Conservation (phyloP, 2,113 vertebrate genomes). For the Ceyx cyanopectus region DNA sequence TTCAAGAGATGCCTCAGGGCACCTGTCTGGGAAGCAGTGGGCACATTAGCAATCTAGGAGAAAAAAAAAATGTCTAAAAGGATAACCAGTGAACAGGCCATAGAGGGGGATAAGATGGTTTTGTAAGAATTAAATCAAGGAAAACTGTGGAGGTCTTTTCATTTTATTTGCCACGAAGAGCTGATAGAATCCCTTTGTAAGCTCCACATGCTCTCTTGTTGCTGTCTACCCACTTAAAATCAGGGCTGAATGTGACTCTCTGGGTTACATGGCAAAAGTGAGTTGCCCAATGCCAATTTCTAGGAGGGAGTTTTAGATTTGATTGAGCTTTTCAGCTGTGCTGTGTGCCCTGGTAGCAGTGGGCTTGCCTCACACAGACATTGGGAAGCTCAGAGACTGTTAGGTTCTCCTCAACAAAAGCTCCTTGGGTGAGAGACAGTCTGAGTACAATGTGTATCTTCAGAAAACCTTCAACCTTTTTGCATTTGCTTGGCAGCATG, state of each 20-base stretch:
- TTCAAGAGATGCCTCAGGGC: background rate
- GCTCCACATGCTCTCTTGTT: background rate
- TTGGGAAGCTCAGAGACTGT: background rate
- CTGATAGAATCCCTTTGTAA: background rate
- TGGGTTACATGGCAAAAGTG: background rate
- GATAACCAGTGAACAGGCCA: background rate
- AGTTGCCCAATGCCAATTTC: background rate
- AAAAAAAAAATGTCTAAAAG: background rate
- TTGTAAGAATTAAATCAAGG: background rate
- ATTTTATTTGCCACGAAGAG: background rate
- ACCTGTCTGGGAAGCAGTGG: background rate
- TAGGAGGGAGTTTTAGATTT: background rate
- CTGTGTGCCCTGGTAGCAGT: background rate
- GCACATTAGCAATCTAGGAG: background rate
- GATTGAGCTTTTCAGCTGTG: background rate
- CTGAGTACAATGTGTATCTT: background rate
- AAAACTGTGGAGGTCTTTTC: background rate
- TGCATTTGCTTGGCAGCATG: background rate
- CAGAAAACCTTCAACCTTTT: background rate
- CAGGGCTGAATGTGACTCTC: background rate
- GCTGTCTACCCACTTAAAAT: background rate
- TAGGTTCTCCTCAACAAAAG: background rate
- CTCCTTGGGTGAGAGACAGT: background rate
- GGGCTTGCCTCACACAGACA: background rate
- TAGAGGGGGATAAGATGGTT: background rate